Base-by-base conservation (phyloP, 2,888 invertebrate species). In the Drosophila kuntzei region DNA sequence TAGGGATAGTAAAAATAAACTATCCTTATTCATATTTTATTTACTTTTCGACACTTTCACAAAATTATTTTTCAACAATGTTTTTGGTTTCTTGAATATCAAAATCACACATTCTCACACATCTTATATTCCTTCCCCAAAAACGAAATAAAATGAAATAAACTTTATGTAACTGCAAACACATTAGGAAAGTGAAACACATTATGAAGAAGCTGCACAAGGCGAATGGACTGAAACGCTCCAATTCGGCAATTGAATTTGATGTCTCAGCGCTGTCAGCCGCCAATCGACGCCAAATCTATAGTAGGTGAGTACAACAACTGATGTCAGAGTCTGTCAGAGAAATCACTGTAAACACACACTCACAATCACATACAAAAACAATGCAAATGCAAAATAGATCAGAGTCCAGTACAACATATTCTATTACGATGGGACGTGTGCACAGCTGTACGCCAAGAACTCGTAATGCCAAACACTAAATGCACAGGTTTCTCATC, bases 241-340 rank as follows among this genome's bases (percentile, higher is more conserved):
- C 95, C 22, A 95, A 95, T 90, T 95, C 95, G 11, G 95, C 95
- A 0, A 94, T 94, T 2, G 95, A 95, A 88, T 93, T 95, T 78
- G 94, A 95, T 78, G 94, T 94, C 12, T 93, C 94, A 47, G 93
- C 94, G 0, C 92, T 95, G 29, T 94, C 94, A 3, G 95, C 95
- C 1, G 95, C 95, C 2, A 94, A 94, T 79, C 94, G 94, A 87
- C 93, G 95, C 70, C 94, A 94, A 74, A 94, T 95, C 0, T 95
- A 95, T 72, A 93, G 93, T 80, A 93, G 93, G 92, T 92, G 79
- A 91, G 92, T 92, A 72, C 75, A 59, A 27, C 34, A 47, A 59
- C 54, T 76, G 60, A 18, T 41, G 50, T 58, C 44, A 27, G 22
- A 20, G 49, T 66, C 53, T 55, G 66, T 29, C 55, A 53, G 54